Base-by-base conservation (phyloP, 2,888 invertebrate genomes). In the Eupithecia insigniata region DNA sequence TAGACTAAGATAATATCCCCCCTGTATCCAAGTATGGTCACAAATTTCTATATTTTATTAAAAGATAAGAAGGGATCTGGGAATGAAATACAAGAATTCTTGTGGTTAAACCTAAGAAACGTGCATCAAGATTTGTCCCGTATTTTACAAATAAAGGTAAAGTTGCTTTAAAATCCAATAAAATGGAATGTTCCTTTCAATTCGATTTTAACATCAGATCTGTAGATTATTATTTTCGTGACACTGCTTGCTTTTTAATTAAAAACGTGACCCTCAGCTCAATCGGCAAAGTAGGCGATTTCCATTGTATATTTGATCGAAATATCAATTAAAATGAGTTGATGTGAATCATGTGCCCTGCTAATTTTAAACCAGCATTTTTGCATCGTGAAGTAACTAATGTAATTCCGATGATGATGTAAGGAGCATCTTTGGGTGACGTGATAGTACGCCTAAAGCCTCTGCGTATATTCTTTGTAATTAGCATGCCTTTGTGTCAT, bases 371-470 rank as follows among this genome's bases (percentile, higher is more conserved):
- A 66, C 68, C 55, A 71, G n/a, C 64, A 78, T 78, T 72, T 73
- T 75, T 78, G 67, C 51, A 61, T 55, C 67, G 72, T 78, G 77
- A 77, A 78, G 74, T 76, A 76, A 78, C 75, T 55, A 51, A 76
- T 78, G 71, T 67, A 72, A 74, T 75, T 71, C 73, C 62, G 74
- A 69, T 30, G 75, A 65, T 79, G 78, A 79, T 74, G 79, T 74
- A 74, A 77, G 14, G 18, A 67, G 55, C 66, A 64, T 66, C 65
- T 43, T 71, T 74, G 66, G 67, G 65, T 78, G 78, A 78, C 76
- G 76, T 76, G 70, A 72, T 72, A 46, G 30, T 55, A 43, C 69
- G 66, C 72, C 65, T 66, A 64, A 64, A 64, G 62, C 66, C 66
- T 70, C 66, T 66, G 51, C 51, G 69, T 66, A 66, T 69, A 64